Evolutionary conservation across 2,797 vertebrate species (phyloP), one percentile per base, ranked within the genome.

Genomic region (Chelmon rostratus): DNA sequence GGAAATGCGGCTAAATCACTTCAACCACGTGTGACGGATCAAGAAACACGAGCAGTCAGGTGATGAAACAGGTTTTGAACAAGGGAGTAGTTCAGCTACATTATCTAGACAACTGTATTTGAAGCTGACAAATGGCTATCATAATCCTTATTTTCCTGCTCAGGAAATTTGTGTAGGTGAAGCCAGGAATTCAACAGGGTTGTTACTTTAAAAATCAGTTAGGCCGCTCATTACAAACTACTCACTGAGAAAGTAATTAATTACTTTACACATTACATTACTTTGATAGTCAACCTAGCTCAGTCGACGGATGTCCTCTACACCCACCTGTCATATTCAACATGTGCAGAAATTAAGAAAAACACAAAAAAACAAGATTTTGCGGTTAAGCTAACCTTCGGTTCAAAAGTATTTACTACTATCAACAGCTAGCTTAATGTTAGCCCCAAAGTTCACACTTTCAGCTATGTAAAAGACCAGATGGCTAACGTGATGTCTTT

Each of bases 21-120:
- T 15, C 8, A 9, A 18, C 4, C 8, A n/a, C 25, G 8, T 28
- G 15, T 7, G 18, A 13, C 33, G 44, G 6, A 4, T 33, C 38
- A 54, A 4, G 7, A 19, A 28, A 25, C 12, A 49, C 10, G 11
- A 25, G 50, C 23, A 7, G 50, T 15, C 13, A 19, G 15, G 68
- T 56, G 19, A 68, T 64, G 12, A 40, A 47, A 63, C n/a, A 18
- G 16, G 31, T 6, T 62, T 31, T 19, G 18, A 76, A 72, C 13
- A 62, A 64, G 25, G 15, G 2, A 5, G 8, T 2, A 40, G 25
- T 4, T 63, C 4, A 54, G 47, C 23, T 8, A 9, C 11, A 12
- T 37, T 28, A 49, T 68, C 13, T 4, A 10, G 31, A 44, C n/a
- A 25, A 58, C 42, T 66, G 46, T 16, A 35, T 50, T 21, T 50